These are phyloP conservation scores for Tiaroga cobitis DNA, from an alignment of 2,797 vertebrate genomes.

Conservation along the genomic window DNA sequence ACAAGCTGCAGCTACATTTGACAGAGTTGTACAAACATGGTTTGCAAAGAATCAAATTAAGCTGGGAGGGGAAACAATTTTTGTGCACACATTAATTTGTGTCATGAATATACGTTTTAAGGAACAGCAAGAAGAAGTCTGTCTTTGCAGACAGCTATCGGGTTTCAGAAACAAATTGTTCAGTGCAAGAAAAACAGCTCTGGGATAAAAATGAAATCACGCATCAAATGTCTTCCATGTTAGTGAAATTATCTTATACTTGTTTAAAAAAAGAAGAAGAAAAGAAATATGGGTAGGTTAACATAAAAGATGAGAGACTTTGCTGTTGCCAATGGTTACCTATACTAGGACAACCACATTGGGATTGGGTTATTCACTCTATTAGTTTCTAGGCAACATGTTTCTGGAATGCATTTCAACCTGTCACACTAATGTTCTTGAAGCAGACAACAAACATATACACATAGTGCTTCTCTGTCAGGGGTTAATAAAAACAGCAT, in stretches of 20 bases:
- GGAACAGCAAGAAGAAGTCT: neutral
- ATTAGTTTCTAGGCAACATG: slow-evolving; percentile 64
- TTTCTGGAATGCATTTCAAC: slow-evolving; percentile 61
- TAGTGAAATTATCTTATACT: slow-evolving; percentile 46
- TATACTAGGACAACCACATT: slow-evolving; percentile 63
- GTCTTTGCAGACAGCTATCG: neutral
- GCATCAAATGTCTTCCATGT: slow-evolving; percentile 35
- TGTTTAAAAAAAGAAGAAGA: slow-evolving; percentile 11
- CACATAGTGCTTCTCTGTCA: slow-evolving; percentile 47
- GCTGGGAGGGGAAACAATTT: neutral
- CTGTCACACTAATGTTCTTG: slow-evolving; percentile 60
- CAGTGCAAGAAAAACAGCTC: neutral
- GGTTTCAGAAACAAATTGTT: neutral
- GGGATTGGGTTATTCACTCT: slow-evolving; percentile 59
- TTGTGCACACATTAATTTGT: neutral
- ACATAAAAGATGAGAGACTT: slow-evolving; percentile 50
- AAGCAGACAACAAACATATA: slow-evolving; percentile 62
- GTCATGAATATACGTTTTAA: neutral
- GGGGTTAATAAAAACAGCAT: slow-evolving; percentile 48
- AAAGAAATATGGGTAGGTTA: slow-evolving; percentile 52
- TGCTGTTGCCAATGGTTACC: slow-evolving; percentile 65
- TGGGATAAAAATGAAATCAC: slow-evolving; percentile 17
- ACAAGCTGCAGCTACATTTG: neutral
- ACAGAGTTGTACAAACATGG: neutral
- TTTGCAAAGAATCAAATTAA: neutral